Evolutionary conservation across 2,888 invertebrate genomes (phyloP).

Genomic region (Xylota sylvarum): DNA sequence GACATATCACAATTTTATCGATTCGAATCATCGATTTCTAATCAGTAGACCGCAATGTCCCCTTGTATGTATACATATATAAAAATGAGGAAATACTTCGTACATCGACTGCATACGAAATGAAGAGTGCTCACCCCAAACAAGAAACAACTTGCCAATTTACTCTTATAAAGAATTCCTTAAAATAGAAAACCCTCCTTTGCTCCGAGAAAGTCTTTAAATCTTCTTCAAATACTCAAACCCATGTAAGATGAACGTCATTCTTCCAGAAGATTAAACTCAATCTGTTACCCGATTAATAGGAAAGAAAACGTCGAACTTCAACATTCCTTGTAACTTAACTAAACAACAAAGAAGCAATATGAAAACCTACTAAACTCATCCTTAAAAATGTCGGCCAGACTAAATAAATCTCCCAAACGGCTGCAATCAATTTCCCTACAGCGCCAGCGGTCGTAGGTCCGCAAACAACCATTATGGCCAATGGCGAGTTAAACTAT

Average conservation of each 20-base stretch:
- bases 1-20: no score
- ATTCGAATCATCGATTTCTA: no score
- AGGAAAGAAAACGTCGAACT: not conserved
- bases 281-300: not conserved
- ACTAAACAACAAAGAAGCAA: not conserved
- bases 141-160: no score
- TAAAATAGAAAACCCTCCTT: no score
- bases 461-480: conserved; percentile 7
- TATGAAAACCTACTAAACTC: not conserved
- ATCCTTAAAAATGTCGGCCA: conserved; percentile 25
- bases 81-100: no score
- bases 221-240: no score
- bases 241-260: not conserved
- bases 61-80: no score
- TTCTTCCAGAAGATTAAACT: not conserved
- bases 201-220: no score
- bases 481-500: not conserved
- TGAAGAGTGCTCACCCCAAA: no score
- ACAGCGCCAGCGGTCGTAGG: conserved; percentile 10
- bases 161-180: no score
- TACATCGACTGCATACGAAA: no score
- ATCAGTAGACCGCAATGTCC: no score
- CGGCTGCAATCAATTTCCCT: conserved; percentile 47
- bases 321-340: not conserved
- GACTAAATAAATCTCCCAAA: conserved; percentile 54